These are phyloP conservation scores for Telmatochromis brachygnathus DNA, from an alignment of 2,113 vertebrate genomes.

Conservation along the genomic window DNA sequence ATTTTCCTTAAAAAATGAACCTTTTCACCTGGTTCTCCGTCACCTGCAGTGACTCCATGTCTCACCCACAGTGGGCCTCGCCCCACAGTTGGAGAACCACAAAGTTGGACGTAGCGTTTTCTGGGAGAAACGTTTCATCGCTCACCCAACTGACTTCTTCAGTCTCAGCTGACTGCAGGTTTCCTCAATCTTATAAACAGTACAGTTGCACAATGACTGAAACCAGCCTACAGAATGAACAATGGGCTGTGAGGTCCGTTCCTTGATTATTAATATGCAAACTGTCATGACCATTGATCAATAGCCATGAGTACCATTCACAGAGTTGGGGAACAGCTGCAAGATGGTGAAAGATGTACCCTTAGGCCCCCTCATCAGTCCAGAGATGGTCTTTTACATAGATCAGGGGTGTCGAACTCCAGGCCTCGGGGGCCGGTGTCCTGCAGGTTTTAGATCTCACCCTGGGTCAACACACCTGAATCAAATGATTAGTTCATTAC, in stretches of 20 bases:
- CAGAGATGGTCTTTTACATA: neutral
- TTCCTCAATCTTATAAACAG: neutral
- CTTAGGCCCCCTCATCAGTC: neutral
- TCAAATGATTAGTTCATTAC: too few species aligned
- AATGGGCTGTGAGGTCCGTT: fast-evolving
- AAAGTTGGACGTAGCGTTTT: neutral
- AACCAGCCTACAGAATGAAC: fast-evolving
- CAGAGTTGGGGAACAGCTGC: neutral
- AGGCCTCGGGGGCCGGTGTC: too few species aligned
- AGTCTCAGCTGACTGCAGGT: neutral
- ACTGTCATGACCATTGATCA: neutral
- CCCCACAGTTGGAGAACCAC: neutral
- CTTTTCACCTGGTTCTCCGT: neutral
- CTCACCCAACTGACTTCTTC: neutral
- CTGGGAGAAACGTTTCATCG: neutral
- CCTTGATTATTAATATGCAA: neutral
- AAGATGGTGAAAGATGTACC: neutral
- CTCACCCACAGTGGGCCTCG: neutral
- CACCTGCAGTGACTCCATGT: neutral
- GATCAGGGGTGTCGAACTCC: neutral
- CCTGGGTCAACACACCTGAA: too few species aligned
- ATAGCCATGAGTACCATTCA: neutral
- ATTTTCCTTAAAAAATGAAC: neutral
- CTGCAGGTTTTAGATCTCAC: too few species aligned
- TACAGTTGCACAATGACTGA: fast-evolving